A percentile compares a stretch with the other conserved stretches of the same genome.
Evolutionary conservation across 2,888 invertebrate species (phyloP).

Genomic region (Oligia strigilis): DNA sequence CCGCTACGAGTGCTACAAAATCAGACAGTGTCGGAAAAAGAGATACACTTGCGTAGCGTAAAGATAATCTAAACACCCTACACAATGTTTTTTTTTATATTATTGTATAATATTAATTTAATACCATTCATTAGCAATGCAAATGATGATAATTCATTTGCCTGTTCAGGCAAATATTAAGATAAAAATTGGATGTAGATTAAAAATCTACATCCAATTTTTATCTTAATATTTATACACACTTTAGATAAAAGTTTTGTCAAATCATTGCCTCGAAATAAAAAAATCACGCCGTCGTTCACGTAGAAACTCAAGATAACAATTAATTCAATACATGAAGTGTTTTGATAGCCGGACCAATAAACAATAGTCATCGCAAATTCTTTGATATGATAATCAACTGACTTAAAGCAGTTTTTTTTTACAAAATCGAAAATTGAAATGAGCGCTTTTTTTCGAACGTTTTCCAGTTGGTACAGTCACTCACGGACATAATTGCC

Average conservation of each 20-base stretch:
- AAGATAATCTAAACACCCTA: background rate
- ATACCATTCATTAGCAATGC: background rate
- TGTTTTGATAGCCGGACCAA: background rate
- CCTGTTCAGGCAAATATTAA: background rate
- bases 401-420: background rate
- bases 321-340: background rate
- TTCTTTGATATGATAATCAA: background rate
- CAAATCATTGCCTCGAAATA: background rate
- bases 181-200: no score
- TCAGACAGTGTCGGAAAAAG: background rate
- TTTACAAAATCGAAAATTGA: background rate
- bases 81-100: background rate
- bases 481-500: background rate
- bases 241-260: background rate
- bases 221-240: background rate
- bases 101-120: background rate
- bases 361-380: background rate
- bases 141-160: background rate
- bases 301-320: background rate
- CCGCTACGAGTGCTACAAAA: background rate
- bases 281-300: background rate
- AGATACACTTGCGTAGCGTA: background rate
- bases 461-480: background rate
- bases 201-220: background rate
- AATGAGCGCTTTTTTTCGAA: background rate